A percentile compares a stretch with the other conserved stretches of the same genome.
phyloP scores from a whole-genome alignment of 2,888 invertebrate genomes.

The Sthenelais limicola region DNA sequence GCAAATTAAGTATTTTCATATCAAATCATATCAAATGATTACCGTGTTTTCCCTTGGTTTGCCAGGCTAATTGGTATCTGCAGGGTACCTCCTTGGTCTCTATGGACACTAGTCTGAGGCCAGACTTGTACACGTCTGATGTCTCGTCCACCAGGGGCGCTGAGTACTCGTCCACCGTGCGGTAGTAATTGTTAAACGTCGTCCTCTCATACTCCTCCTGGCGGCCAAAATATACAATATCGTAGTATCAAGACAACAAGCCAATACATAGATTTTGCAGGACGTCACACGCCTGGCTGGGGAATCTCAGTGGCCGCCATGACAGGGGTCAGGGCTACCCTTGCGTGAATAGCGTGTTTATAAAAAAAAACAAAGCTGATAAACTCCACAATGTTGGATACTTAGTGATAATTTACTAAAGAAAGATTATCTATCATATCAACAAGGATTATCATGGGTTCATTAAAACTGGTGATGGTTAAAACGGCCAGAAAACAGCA shows the following conservation, averaged over 20 bases:
- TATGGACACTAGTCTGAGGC: constrained; percentile 31
- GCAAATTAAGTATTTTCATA: too few relatives aligned
- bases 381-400: too few relatives aligned
- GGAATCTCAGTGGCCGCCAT: neutral
- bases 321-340: neutral
- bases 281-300: neutral
- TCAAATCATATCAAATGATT: neutral
- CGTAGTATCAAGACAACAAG: too few relatives aligned
- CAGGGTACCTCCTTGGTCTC: constrained; percentile 17
- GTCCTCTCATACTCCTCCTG: constrained; percentile 34
- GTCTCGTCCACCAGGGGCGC: constrained; percentile 6
- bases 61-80: constrained; percentile 10
- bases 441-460: too few relatives aligned
- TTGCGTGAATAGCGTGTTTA: neutral
- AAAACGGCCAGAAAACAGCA: too few relatives aligned
- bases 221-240: too few relatives aligned
- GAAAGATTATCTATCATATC: too few relatives aligned
- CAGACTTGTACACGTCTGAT: constrained; percentile 11
- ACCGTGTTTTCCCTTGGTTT: constrained; percentile 10
- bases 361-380: too few relatives aligned
- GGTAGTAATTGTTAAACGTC: constrained; percentile 32
- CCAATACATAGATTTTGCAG: too few relatives aligned
- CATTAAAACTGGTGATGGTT: too few relatives aligned
- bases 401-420: too few relatives aligned
- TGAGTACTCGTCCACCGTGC: constrained; percentile 11